phyloP scores from a whole-genome alignment of 2,113 vertebrate genomes.

The Strigops habroptila region DNA sequence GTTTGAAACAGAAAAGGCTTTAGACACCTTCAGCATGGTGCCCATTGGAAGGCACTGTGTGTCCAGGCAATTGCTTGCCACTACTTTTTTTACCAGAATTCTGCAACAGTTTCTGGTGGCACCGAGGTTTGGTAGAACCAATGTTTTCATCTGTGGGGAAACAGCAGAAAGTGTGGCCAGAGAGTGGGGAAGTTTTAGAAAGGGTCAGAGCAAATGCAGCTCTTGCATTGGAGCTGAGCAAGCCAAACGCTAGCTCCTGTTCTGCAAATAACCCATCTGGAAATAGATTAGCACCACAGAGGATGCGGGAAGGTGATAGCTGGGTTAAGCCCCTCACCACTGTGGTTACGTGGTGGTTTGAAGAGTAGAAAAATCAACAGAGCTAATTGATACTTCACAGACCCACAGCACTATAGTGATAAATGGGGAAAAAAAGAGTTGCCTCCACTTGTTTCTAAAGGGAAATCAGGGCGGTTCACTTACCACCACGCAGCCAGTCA shows the following conservation, averaged over 20 bases:
- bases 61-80: neutral
- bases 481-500: neutral
- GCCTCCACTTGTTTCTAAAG: neutral
- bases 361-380: neutral
- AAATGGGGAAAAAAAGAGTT: neutral
- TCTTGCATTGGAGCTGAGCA: neutral
- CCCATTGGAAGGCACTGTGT: neutral
- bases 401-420: neutral
- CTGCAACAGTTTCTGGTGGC: neutral
- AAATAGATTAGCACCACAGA: neutral
- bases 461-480: neutral
- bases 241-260: neutral
- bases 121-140: accelerated
- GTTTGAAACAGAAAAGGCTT: neutral
- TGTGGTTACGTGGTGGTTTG: neutral
- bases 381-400: constrained; percentile 33
- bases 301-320: neutral
- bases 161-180: neutral
- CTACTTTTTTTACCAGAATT: neutral
- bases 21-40: neutral
- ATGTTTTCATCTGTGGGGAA: neutral
- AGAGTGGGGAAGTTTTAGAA: neutral
- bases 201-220: neutral
- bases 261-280: neutral
- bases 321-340: constrained; percentile 8